Conservation (phyloP, 2,113 vertebrate species). For the Garra rufa region DNA sequence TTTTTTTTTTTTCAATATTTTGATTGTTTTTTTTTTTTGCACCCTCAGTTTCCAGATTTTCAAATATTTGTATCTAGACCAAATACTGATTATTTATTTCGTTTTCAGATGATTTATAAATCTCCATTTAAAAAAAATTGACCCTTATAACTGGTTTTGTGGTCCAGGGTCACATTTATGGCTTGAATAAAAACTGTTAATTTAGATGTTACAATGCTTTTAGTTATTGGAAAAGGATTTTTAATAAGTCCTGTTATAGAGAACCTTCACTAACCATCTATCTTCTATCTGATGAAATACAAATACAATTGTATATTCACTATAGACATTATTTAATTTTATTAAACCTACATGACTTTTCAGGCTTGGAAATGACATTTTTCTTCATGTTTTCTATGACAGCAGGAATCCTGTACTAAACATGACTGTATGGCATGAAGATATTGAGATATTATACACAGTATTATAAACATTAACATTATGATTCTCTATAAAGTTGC, state of each 20-base stretch:
- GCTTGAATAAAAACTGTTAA: background rate
- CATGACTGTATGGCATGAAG: background rate
- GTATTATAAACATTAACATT: background rate
- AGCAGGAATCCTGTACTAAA: too few relatives aligned
- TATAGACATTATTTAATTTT: background rate
- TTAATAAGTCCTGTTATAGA: too few relatives aligned
- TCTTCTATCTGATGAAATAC: background rate
- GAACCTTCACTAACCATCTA: background rate
- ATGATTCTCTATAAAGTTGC: background rate
- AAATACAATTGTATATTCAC: background rate
- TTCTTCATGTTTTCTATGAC: background rate
- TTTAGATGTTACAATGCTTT: background rate
- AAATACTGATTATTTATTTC: too few relatives aligned
- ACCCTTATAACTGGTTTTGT: too few relatives aligned
- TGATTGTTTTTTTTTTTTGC: too few relatives aligned
- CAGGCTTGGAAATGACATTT: background rate
- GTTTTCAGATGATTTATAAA: too few relatives aligned
- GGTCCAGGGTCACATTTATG: too few relatives aligned
- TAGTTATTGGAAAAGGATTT: background rate
- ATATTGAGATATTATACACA: background rate
- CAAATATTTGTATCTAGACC: too few relatives aligned
- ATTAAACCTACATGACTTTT: background rate
- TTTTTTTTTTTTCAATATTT: too few relatives aligned
- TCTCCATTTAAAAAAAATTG: too few relatives aligned
- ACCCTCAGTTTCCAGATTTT: too few relatives aligned